Base-by-base conservation (phyloP, 23 tunicate species). In the Ciona savignyi region DNA sequence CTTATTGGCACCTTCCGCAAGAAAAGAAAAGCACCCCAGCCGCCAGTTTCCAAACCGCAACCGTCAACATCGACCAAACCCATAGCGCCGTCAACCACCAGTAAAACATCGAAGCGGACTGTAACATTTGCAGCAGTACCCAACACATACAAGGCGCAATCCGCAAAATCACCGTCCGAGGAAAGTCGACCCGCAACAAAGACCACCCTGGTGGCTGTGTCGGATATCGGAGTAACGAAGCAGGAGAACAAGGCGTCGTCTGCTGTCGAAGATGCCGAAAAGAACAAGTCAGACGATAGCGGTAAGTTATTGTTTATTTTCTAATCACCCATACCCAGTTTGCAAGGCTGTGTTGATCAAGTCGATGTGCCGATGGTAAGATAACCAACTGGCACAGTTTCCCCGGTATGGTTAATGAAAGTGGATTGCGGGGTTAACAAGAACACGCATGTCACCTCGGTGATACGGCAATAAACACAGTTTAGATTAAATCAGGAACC, bases 1-100 rank as follows among this genome's bases (percentile, higher is more conserved):
- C 15, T 91, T 23, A 71, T 91, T 19, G 84, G 84, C 3, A 78
- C 86, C 4, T 91, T 85, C 67, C 83, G 83, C 28, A 77, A 77
- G 66, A 83, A 85, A 75, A 78, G 65, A 70, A 35, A 48, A 49
- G 30, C 81, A 0, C 63, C 80, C 21, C 80, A 75, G 60, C 60
- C 67, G 3, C 28, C 72, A 20, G 34, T 42, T 3, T 4, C 69
- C 6, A 33, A 74, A 56, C 42, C 29, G 1, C 32, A 63, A 27
- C 6, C 56, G 25, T 22, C 31, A 25, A 23, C 69, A 49, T 24
- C 33, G 15, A 51, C 51, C 35, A 25, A 23, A 4, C 4, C 6
- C 4, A 4, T 23, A 23, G 68, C 68, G 6, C 27, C 68, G 11
- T 9, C 24, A 23, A 23, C 29, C 21, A 3, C 78, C 68, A 62